Base-by-base conservation (phyloP, 2,113 vertebrate species). In the Hylia prasina region DNA sequence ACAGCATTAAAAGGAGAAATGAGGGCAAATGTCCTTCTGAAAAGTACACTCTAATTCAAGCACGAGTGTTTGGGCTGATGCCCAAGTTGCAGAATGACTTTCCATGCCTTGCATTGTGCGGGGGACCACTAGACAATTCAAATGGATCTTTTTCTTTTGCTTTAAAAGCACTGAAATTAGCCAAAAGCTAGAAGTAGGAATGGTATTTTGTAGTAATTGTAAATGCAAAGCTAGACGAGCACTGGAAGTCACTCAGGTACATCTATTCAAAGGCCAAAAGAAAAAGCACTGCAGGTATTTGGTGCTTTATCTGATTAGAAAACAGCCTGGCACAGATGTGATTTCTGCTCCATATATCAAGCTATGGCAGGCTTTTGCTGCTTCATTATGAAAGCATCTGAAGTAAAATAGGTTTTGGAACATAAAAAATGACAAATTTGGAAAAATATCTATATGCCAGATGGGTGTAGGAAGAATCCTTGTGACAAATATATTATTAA, bases 381-480 rank as follows among this genome's bases (percentile, higher is more conserved):
- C 95, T 97, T 97, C 96, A 97, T 96, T 97, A 96, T 94, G 91
- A 96, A 97, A 97, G 83, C 73, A 96, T 94, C 92, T 96, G 88
- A 96, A 97, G 90, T 96, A 95, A 96, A 97, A 96, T 96, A 94
- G 96, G 92, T 92, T 97, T 96, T 96, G 86, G 96, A 97, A 97
- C 96, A 96, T 96, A 96, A 97, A 97, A 97, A 96, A 96, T 79
- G 87, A 97, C 97, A 97, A 96, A 97, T 97, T 96, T 97, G 97
- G 96, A 96, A 97, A 97, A 97, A 95, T 95, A 97, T 97, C 97
- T 97, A 93, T 95, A 97, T 97, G 89, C 96, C 97, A 97, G 96
- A 97, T 97, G 97, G 97, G 97, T 97, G 97, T 97, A 97, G 97
- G 96, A 97, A 97, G 97, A 94, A 96, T 97, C 89, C 96, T 96